Percentiles rank a stretch among this genome's conserved stretches.
phyloP scores from a whole-genome alignment of 2,888 invertebrate genomes.

The Cephus pygmeus region DNA sequence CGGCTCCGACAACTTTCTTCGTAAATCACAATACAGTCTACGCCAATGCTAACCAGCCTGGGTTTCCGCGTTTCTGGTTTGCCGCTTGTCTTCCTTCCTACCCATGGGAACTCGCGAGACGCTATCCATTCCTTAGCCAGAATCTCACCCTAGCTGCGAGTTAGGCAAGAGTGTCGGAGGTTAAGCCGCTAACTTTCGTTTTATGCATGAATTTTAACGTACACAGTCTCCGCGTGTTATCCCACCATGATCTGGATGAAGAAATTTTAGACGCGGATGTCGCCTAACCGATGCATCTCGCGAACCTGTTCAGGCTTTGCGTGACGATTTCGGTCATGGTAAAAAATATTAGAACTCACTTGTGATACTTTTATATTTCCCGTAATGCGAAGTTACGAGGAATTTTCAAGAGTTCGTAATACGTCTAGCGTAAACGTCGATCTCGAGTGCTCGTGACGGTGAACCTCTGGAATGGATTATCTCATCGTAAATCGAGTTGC shows the following conservation, averaged over 20 bases:
- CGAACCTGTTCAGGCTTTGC: background rate
- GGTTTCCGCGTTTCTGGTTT: background rate
- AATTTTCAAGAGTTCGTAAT: background rate
- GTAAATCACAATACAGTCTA: constrained; percentile 48
- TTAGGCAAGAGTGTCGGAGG: constrained; percentile 12
- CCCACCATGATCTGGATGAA: constrained; percentile 10
- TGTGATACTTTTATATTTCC: background rate
- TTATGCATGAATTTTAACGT: constrained; percentile 39
- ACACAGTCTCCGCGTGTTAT: constrained; percentile 27
- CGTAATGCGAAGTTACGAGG: background rate
- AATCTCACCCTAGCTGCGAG: constrained; percentile 8
- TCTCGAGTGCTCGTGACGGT: constrained; percentile 1
- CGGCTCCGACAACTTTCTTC: constrained; percentile 47
- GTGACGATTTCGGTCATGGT: background rate
- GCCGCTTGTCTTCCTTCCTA: constrained; percentile 6
- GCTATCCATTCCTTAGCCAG: constrained; percentile 1
- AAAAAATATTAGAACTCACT: background rate
- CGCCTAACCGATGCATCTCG: background rate
- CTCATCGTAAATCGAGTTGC: constrained; percentile 3
- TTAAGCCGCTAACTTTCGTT: constrained; percentile 38
- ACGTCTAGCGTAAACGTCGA: background rate
- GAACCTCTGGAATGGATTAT: background rate
- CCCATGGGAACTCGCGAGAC: constrained; percentile 14
- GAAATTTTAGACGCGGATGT: background rate
- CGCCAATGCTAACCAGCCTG: background rate